These are phyloP conservation scores for Zaprionus inermis DNA, from an alignment of 1,140 invertebrate genomes.

Conservation along the genomic window DNA sequence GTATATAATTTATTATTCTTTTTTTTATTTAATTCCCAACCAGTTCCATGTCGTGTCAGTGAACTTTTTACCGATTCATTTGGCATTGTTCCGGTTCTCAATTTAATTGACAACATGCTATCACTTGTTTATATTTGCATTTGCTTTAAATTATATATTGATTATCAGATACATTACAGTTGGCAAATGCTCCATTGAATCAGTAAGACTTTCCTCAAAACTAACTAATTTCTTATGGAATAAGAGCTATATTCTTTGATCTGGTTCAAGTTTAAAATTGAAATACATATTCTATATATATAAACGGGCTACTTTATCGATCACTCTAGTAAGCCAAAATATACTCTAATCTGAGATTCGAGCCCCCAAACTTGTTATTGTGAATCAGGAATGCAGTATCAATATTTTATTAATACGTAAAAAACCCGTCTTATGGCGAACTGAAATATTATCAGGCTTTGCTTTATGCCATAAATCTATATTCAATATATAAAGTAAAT, in stretches of 20 bases:
- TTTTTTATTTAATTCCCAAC: slow-evolving; percentile 17
- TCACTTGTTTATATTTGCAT: not conserved
- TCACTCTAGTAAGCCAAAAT: not conserved
- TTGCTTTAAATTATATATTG: not conserved
- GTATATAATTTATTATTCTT: slow-evolving; percentile 17
- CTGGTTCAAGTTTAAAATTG: too few relatives aligned
- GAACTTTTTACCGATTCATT: slow-evolving; percentile 32
- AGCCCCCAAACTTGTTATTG: not conserved
- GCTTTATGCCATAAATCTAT: not conserved
- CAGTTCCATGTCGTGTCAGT: slow-evolving; percentile 27
- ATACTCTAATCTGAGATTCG: not conserved
- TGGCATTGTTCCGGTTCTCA: slow-evolving; percentile 19
- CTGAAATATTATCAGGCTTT: not conserved
- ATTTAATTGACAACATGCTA: slow-evolving; percentile 3
- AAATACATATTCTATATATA: not conserved
- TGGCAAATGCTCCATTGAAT: too few relatives aligned
- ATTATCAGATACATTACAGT: not conserved
- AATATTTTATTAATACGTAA: not conserved
- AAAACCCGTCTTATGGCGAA: not conserved
- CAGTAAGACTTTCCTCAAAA: not conserved
- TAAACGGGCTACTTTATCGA: not conserved
- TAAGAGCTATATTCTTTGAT: too few relatives aligned
- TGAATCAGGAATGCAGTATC: not conserved
- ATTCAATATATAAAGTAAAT: not conserved
- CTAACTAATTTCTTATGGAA: too few relatives aligned